Conservation (phyloP, 2,113 vertebrate species). For the Psammodynastes pulverulentus region DNA sequence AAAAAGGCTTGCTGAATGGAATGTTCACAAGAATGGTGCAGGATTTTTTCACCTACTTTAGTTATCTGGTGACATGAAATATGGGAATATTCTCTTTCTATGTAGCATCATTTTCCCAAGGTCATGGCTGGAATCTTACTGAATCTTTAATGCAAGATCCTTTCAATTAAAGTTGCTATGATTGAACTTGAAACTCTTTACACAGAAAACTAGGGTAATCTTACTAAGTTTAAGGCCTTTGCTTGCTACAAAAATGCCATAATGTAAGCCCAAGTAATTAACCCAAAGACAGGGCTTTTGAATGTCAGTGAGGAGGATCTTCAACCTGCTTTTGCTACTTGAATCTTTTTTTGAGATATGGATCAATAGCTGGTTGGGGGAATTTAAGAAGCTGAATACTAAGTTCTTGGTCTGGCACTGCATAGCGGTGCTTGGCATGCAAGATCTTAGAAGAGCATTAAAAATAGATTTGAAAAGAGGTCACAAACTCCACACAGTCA, state of each 20-base stretch:
- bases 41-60: not conserved
- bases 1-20: not conserved
- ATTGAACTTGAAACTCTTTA: not conserved
- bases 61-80: not conserved
- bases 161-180: not conserved
- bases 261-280: not conserved
- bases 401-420: not conserved
- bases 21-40: not conserved
- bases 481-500: slow-evolving; percentile 58
- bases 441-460: slow-evolving; percentile 57
- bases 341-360: not conserved
- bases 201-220: not conserved
- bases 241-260: not conserved
- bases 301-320: not conserved
- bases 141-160: not conserved
- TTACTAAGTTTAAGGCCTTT: not conserved
- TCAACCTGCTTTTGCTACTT: not conserved
- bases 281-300: not conserved
- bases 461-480: slow-evolving; percentile 73
- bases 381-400: not conserved
- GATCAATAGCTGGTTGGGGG: not conserved
- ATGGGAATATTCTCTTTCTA: not conserved
- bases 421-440: slow-evolving; percentile 59
- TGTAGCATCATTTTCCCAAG: not conserved
- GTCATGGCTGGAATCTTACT: not conserved